phyloP scores from a whole-genome alignment of 2,888 invertebrate species.

The Coecobrya sp. region DNA sequence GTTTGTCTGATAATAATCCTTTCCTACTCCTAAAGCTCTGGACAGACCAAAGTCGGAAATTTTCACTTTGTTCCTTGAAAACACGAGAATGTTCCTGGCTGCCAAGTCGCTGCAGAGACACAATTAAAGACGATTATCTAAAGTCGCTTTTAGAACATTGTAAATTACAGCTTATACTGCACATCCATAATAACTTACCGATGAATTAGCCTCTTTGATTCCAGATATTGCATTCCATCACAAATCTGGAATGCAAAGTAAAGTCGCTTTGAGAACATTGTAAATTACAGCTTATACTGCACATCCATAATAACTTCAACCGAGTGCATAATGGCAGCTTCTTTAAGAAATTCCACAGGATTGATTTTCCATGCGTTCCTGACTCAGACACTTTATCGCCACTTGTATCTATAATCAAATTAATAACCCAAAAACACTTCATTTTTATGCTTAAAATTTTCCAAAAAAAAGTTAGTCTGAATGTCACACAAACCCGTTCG shows the following conservation, averaged over 20 bases:
- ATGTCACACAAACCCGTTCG: slow-evolving; percentile 91
- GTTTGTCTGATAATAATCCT: slow-evolving; percentile 99
- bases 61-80: slow-evolving; percentile 98
- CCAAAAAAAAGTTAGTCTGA: too few relatives aligned
- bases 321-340: slow-evolving; percentile 99
- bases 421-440: background rate
- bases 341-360: slow-evolving; percentile 98
- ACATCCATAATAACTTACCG: too few relatives aligned
- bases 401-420: slow-evolving; percentile 93
- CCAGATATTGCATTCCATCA: slow-evolving; percentile 99
- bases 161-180: too few relatives aligned
- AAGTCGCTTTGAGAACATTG: slow-evolving; percentile 97
- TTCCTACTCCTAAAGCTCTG: slow-evolving; percentile 97
- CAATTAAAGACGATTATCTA: slow-evolving; percentile 21
- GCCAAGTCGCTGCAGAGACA: slow-evolving; percentile 94
- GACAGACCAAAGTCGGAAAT: slow-evolving; percentile 99
- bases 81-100: slow-evolving; percentile 98
- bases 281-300: too few relatives aligned
- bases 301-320: too few relatives aligned
- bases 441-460: background rate
- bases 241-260: slow-evolving; percentile 98
- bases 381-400: slow-evolving; percentile 98
- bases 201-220: slow-evolving; percentile 98
- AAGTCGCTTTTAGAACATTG: slow-evolving; percentile 96
- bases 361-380: slow-evolving; percentile 98